Conservation (phyloP, 2,113 vertebrate species). For the Chionomys nivalis region DNA sequence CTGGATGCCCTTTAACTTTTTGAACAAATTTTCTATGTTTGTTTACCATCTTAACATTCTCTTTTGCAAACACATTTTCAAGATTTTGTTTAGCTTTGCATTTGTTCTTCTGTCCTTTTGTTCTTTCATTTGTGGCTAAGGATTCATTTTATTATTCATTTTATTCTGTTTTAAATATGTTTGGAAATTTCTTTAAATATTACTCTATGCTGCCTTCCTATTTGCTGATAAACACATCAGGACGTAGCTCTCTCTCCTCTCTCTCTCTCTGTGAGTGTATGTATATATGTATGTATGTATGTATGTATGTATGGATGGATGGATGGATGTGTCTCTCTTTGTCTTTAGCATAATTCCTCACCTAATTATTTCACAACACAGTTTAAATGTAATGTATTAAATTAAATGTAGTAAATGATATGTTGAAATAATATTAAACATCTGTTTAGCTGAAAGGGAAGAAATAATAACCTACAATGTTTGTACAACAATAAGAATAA, state of each 20-base stretch:
- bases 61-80: not conserved
- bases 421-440: not conserved
- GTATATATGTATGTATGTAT: no score
- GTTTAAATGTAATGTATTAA: not conserved
- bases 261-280: not conserved
- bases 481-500: not conserved
- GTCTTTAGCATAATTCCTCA: not conserved
- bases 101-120: not conserved
- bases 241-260: not conserved
- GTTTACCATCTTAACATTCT: not conserved
- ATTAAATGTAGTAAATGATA: not conserved
- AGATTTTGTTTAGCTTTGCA: not conserved
- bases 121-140: not conserved
- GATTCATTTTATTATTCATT: not conserved
- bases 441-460: not conserved
- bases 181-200: not conserved
- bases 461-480: not conserved
- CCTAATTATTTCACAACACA: not conserved
- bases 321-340: not conserved
- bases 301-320: no score
- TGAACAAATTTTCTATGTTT: not conserved
- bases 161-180: not conserved
- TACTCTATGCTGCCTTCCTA: not conserved
- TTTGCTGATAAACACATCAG: not conserved
- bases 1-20: not conserved